Percentiles rank a stretch among this genome's conserved stretches.
Evolutionary conservation across 2,113 vertebrate species (phyloP).

Genomic region (Potamarius usumacintae): DNA sequence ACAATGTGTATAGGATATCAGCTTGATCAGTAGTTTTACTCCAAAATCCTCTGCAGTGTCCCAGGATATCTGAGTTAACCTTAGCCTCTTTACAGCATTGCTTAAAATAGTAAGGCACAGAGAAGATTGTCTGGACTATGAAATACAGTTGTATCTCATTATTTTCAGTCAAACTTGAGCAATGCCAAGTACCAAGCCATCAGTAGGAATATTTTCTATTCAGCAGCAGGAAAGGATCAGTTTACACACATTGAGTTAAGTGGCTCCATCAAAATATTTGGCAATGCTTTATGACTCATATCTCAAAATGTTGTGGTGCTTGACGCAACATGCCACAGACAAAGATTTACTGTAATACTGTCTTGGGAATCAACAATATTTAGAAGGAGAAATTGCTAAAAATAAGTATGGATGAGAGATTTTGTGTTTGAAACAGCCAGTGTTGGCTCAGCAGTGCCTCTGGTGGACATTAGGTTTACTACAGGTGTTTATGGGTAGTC

Average conservation of each 20-base stretch:
- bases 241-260: background rate
- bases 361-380: background rate
- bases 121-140: background rate
- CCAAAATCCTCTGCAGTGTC: background rate
- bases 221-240: background rate
- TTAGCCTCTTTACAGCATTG: background rate
- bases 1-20: background rate
- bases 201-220: background rate
- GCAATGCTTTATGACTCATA: background rate
- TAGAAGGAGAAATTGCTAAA: background rate
- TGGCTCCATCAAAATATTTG: background rate
- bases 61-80: background rate
- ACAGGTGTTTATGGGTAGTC: background rate
- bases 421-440: background rate
- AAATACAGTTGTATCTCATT: background rate
- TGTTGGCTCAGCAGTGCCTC: slow-evolving; percentile 11
- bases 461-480: background rate
- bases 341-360: background rate
- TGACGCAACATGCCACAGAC: background rate
- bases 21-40: background rate
- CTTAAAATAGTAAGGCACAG: background rate
- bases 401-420: background rate
- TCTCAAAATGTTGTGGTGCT: background rate
- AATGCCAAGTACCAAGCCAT: background rate
- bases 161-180: background rate